Conservation (phyloP, 2,113 vertebrate genomes). For the Typhlomys cinereus region DNA sequence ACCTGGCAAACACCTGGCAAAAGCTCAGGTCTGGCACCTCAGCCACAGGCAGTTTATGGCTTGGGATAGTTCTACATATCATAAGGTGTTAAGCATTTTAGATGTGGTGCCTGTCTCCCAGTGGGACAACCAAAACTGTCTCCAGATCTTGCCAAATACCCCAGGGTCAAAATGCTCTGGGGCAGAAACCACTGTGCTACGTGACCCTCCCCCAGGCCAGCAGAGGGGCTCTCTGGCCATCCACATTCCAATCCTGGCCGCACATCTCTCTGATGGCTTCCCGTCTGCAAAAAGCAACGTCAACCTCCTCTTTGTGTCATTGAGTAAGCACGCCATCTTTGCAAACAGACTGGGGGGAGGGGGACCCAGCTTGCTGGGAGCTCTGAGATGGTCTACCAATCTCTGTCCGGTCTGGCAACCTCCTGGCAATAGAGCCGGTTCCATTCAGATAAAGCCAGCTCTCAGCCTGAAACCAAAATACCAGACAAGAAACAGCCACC, state of each 20-base stretch:
- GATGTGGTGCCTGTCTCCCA: not conserved
- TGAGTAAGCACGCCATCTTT: conserved; percentile 52
- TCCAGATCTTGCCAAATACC: not conserved
- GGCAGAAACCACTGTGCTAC: not conserved
- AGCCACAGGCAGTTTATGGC: not conserved
- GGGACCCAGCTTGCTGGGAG: not conserved
- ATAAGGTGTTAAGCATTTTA: not conserved
- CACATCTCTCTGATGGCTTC: not conserved
- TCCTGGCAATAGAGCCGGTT: conserved; percentile 72
- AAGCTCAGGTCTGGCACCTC: not conserved
- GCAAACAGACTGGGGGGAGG: not conserved
- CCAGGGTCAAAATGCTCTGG: not conserved
- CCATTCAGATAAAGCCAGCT: conserved; percentile 73
- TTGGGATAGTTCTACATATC: not conserved
- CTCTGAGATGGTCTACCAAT: not conserved
- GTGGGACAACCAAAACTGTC: not conserved
- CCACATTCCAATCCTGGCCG: not conserved
- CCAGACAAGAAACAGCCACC: conserved; percentile 65
- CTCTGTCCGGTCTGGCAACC: conserved; percentile 73
- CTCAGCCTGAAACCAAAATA: conserved; percentile 70
- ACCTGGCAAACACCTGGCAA: not conserved
- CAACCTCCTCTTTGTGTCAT: not conserved
- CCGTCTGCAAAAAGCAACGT: not conserved
- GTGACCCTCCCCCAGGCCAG: not conserved
- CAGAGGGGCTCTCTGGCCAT: not conserved